Base-by-base conservation (phyloP, 1,140 invertebrate species). In the Metaphire vulgaris region DNA sequence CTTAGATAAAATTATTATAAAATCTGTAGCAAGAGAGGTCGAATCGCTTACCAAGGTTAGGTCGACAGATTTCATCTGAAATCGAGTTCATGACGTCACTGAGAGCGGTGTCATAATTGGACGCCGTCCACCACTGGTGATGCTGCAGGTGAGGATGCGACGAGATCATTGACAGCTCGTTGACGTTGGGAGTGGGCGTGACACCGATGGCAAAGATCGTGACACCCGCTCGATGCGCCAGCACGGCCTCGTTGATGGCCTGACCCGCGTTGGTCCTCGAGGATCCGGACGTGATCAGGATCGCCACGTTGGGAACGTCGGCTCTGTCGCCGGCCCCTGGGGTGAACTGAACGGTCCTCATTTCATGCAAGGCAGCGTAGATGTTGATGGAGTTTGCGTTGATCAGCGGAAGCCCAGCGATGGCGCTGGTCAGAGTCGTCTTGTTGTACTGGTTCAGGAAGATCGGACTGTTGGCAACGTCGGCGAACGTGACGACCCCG, bases 211-310 rank as follows among this genome's bases (percentile, higher is more conserved):
- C 6, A 21, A 12, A 56, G 21, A 56, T 6, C 29, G n/a, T 1
- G 2, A 31, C 1, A 0, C 78, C 68, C n/a, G 74, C 77, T n/a
- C 33, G 6, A 75, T 76, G 2, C 80, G 80, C 30, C 41, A 16
- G 69, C 29, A 26, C 56, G 15, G 41, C 72, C 33, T 73, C 72
- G 12, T 1, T 34, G 30, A 64, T 26, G 21, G 72, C 72, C 28
- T 28, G 29, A 26, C 31, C 30, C 16, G 41, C 72, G 41, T 73
- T 26, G 41, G 2, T 26, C 1, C 65, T 68, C 15, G 75, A 41
- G 26, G 29, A 65, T 0, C 83, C 83, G 64, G 84, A 83, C 0
- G 83, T 82, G 1, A 85, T 74, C 12, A 85, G 68, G 30, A 85
- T 81, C 26, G 80, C 81, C 31, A 78, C 66, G 56, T 78, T 75